Evolutionary conservation across 2,888 invertebrate species (phyloP).

Genomic region (Folsomia candida): DNA sequence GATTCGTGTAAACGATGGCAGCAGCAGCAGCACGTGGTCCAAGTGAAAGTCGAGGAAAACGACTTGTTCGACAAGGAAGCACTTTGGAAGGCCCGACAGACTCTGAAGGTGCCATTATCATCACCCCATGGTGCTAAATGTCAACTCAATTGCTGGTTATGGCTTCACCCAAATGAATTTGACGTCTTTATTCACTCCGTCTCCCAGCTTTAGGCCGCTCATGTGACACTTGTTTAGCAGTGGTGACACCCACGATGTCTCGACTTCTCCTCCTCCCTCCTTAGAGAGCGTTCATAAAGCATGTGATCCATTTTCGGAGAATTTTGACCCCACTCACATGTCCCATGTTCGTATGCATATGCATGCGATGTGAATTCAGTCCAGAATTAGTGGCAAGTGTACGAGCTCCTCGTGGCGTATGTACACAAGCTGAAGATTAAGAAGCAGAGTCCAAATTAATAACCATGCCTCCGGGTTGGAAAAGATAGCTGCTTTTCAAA

Average conservation of each 20-base stretch:
- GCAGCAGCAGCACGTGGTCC: conserved; percentile 4
- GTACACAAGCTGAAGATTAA: no score
- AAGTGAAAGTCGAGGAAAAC: no score
- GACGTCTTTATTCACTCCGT: not conserved
- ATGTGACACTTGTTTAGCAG: not conserved
- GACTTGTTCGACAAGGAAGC: conserved; percentile 72
- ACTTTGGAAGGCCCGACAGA: conserved; percentile 78
- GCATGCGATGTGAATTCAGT: not conserved
- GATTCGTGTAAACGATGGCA: no score
- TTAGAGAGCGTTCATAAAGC: not conserved
- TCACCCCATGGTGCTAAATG: conserved; percentile 18
- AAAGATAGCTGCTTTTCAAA: no score
- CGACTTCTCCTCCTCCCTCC: not conserved
- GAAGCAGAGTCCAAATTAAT: no score
- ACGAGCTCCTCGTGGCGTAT: no score
- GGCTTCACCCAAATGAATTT: not conserved
- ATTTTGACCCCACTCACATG: not conserved
- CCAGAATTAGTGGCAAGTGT: no score
- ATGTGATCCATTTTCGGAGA: not conserved
- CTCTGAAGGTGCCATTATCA: conserved; percentile 62
- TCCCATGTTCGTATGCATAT: not conserved
- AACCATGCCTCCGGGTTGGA: no score
- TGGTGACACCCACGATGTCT: not conserved
- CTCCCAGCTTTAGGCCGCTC: not conserved
- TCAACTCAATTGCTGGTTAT: conserved; percentile 12